Evolutionary conservation across 2,113 vertebrate species (phyloP), one percentile per base, ranked within the genome.

Genomic region (Picathartes gymnocephalus): DNA sequence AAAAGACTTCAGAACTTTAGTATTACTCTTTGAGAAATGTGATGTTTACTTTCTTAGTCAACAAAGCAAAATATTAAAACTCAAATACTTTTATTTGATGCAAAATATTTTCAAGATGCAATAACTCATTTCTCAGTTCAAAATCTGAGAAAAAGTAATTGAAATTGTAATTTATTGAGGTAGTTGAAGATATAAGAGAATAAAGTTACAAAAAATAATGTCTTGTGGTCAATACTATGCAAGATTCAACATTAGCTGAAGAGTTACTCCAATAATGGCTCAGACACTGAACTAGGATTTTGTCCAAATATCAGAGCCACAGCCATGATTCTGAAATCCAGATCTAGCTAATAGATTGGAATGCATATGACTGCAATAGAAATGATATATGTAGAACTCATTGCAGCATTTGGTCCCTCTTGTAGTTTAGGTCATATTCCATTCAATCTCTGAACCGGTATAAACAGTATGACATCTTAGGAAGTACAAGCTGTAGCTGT

Each of bases 381-480:
- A 87, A 69, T 47, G 1, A 58, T 17, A 13, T 24, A 65, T 35
- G 6, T 23, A 56, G 31, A 89, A 72, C 12, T 35, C 31, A 42
- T 51, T 35, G 54, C 31, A 74, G 44, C 78, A 60, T 56, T 42
- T 51, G 56, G 20, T 90, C 37, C 62, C 79, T 61, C 51, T 45
- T 76, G 18, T 72, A 56, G 70, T 85, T 89, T 56, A 84, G 31
- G 66, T 96, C 85, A 93, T 95, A 54, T 93, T 97, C 84, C 64
- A 42, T 77, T 96, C 93, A 70, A 17, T 95, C 80, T 96, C 58
- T 92, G 86, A 96, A 92, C 12, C 66, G 65, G 53, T 45, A 95
- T 71, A 50, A 94, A 91, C 42, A 78, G 11, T 47, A 50, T 95
- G 89, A 86, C 87, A 92, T 96, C 65, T 82, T 77, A 73, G 60